These are phyloP conservation scores for Drosophila macrothrix DNA, from an alignment of 2,888 invertebrate species.

Conservation along the genomic window DNA sequence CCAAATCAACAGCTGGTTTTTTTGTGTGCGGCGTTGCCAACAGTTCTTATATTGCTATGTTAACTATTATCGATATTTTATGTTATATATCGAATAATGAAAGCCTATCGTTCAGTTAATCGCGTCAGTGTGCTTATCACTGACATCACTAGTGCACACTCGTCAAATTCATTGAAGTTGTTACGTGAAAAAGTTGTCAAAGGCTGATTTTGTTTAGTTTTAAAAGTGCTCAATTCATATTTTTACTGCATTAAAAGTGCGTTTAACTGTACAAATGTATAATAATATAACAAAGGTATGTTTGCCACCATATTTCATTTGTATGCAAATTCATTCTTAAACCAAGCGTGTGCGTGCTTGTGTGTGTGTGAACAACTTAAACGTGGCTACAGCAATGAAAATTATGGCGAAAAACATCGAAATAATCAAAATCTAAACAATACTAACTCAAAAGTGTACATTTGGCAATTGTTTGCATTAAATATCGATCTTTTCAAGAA, in stretches of 20 bases:
- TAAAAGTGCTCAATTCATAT: slow-evolving; percentile 58
- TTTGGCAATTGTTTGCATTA: not conserved
- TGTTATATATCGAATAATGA: not conserved
- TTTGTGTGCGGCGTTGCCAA: slow-evolving; percentile 29
- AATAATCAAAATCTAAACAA: not conserved
- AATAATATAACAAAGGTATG: slow-evolving; percentile 66
- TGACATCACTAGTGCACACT: slow-evolving; percentile 46
- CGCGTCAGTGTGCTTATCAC: slow-evolving; percentile 8
- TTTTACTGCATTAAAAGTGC: slow-evolving; percentile 56
- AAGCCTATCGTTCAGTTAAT: not conserved
- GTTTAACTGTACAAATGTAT: slow-evolving; percentile 68
- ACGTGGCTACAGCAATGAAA: slow-evolving; percentile 61
- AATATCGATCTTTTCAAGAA: not conserved
- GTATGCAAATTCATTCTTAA: not conserved
- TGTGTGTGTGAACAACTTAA: slow-evolving; percentile 44
- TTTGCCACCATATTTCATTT: slow-evolving; percentile 16
- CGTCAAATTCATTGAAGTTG: slow-evolving; percentile 63
- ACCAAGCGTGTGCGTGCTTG: slow-evolving; percentile 12
- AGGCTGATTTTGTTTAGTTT: slow-evolving; percentile 53
- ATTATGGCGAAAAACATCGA: slow-evolving; percentile 5
- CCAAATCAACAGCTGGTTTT: slow-evolving; percentile 56
- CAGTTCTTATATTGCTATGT: slow-evolving; percentile 4
- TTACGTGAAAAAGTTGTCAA: slow-evolving; percentile 74
- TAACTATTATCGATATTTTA: slow-evolving; percentile 4
- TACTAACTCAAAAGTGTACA: not conserved